Base-by-base conservation (phyloP, 2,797 vertebrate genomes). In the Hoplostethus mediterraneus region DNA sequence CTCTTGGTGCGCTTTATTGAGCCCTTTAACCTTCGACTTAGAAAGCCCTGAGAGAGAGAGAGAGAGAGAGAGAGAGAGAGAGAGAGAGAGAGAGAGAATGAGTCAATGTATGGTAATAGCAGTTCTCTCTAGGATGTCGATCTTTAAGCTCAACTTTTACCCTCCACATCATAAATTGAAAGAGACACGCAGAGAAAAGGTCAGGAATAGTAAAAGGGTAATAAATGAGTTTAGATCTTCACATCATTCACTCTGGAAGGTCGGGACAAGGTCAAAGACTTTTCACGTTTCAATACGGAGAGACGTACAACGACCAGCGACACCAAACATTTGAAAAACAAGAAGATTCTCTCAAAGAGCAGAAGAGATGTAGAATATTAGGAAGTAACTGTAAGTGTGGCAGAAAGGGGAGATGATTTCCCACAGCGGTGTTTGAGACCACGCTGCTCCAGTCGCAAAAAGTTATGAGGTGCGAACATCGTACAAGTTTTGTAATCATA, bases 1-100 rank as follows among this genome's bases (percentile, higher is more conserved):
- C 98, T 99, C 95, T 99, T 99, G 90, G 98, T 99, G 87, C 97
- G 95, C 91, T 99, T 99, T 94, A 99, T 99, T 75, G 98, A 99
- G 84, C 98, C 98, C 91, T 99, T 99, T 87, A 99, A 94, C 87
- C 97, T 96, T 4, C 97, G 97, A 94, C 98, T 98, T 83, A 99
- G 94, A 89, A 99, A 98, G 76, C 98, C 97, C 97, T 99, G 81
- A 84, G 69, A 72, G 87, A 85, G 17, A 79, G 49, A 76, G 81
- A 84, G 69, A 72, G 87, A 85, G 17, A 79, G 49, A 76, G 38
- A 51, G n/a, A 5, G 48, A 51, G 48, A 51, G 48, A 51, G 48
- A 21, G 17, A 8, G 48, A 51, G 48, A 51, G 13, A 51, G 56
- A 59, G n/a, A 42, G 57, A 81, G 59, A 67, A 25, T 73, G 45